Evolutionary conservation across 1,140 invertebrate genomes (phyloP).

Genomic region (Thereuonema tuberculata): DNA sequence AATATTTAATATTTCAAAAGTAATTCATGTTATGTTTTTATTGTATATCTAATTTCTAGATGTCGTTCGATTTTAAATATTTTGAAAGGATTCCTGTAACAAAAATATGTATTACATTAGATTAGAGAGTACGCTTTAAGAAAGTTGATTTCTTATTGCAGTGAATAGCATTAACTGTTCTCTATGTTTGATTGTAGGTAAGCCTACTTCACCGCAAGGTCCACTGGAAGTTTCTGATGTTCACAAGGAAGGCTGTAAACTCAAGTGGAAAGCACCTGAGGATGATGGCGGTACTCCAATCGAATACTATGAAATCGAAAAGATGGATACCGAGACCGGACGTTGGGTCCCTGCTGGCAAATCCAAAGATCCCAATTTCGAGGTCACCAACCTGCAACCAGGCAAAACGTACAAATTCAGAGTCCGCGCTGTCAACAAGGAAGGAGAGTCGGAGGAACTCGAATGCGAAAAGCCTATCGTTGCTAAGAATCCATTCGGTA

Average conservation of each 20-base stretch:
- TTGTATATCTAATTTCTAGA: too few relatives aligned
- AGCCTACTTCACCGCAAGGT: conserved; percentile 66
- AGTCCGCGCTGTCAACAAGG: conserved; percentile 95
- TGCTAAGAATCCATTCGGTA: conserved; percentile 96
- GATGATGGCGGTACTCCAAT: conserved; percentile 83
- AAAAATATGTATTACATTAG: too few relatives aligned
- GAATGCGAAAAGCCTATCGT: conserved; percentile 87
- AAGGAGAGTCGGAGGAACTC: conserved; percentile 91
- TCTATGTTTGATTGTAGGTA: too few relatives aligned
- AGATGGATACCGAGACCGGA: conserved; percentile 81
- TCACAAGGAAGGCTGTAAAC: conserved; percentile 82
- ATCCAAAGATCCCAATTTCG: conserved; percentile 60
- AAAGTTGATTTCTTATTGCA: too few relatives aligned
- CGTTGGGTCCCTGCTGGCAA: conserved; percentile 82
- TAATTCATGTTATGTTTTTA: too few relatives aligned
- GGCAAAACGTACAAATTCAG: conserved; percentile 98
- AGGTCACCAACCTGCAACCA: conserved; percentile 71
- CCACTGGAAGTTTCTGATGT: conserved; percentile 78
- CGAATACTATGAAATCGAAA: conserved; percentile 95
- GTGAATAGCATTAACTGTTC: too few relatives aligned
- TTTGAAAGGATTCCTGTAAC: too few relatives aligned
- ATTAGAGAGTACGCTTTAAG: too few relatives aligned
- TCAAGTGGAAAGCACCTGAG: conserved; percentile 80
- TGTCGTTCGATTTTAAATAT: too few relatives aligned
- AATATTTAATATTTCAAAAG: too few relatives aligned